Evolutionary conservation across 53 echinoderm and acorn worm genomes (phyloP).

Genomic region (Antedon mediterranea): DNA sequence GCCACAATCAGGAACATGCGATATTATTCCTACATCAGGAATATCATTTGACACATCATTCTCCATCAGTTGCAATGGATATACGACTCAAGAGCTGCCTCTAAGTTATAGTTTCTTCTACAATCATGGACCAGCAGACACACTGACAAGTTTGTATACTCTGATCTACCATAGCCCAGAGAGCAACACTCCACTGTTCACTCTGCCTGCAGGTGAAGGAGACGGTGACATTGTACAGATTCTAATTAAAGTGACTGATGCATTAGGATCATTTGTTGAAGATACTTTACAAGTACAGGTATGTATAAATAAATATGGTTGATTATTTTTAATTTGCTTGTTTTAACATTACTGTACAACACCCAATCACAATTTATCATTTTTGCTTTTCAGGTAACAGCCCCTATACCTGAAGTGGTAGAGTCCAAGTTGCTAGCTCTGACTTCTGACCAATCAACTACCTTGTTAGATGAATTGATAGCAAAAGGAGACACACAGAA

Average conservation of each 20-base stretch:
- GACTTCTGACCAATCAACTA: conserved; percentile 8
- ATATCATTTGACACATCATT: conserved; percentile 34
- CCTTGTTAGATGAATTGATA: conserved; percentile 27
- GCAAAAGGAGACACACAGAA: conserved; percentile 51
- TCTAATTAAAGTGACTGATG: conserved; percentile 39
- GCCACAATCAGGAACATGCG: conserved; percentile 24
- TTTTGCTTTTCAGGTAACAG: conserved; percentile 26
- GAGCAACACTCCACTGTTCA: conserved; percentile 22
- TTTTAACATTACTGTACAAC: too few relatives aligned
- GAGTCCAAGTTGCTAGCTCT: conserved; percentile 22
- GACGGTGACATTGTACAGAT: conserved; percentile 29
- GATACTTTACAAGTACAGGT: conserved; percentile 34
- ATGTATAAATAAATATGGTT: conserved; percentile 19
- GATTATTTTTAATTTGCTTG: conserved; percentile 10
- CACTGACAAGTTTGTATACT: neutral
- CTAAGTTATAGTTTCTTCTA: conserved; percentile 31
- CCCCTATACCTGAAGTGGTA: conserved; percentile 18
- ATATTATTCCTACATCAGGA: conserved; percentile 24
- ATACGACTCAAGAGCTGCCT: conserved; percentile 23
- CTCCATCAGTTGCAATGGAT: conserved; percentile 38
- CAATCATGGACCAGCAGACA: conserved; percentile 20
- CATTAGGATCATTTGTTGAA: conserved; percentile 26
- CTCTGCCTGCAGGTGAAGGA: conserved; percentile 30
- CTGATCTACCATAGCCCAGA: conserved; percentile 53
- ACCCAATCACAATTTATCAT: too few relatives aligned